A percentile compares a stretch with the other conserved stretches of the same genome.
These are phyloP conservation scores for Nyctibius bracteatus DNA, from an alignment of 2,113 vertebrate genomes.

Conservation along the genomic window DNA sequence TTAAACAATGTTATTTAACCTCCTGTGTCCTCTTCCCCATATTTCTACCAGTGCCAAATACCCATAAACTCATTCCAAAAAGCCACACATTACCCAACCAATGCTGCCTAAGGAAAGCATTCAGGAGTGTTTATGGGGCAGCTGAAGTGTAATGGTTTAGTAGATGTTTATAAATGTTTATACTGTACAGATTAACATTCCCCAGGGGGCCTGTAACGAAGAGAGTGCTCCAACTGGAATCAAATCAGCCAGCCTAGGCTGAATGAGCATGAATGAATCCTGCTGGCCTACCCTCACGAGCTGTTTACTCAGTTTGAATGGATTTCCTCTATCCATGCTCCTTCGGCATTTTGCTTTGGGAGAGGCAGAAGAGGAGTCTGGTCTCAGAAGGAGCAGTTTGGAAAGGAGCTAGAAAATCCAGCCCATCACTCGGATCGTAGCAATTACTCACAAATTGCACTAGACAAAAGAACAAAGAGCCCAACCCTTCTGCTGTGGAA, in stretches of 20 bases:
- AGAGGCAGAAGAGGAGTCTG: not conserved
- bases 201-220: constrained; percentile 70
- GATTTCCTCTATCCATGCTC: constrained; percentile 60
- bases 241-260: constrained; percentile 63
- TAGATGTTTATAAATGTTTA: constrained; percentile 76
- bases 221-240: constrained; percentile 69
- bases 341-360: constrained; percentile 41
- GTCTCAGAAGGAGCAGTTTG: not conserved
- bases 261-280: constrained; percentile 67
- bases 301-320: constrained; percentile 59
- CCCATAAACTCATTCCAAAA: constrained; percentile 44
- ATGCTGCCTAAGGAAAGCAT: constrained; percentile 61
- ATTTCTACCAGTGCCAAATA: constrained; percentile 41
- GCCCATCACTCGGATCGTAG: not conserved
- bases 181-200: constrained; percentile 75
- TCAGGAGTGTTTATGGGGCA: constrained; percentile 73
- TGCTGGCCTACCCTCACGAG: constrained; percentile 55
- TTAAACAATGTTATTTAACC: constrained; percentile 60
- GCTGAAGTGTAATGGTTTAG: constrained; percentile 75
- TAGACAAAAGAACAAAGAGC: constrained; percentile 44
- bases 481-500: constrained; percentile 12
- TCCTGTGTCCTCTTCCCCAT: constrained; percentile 7
- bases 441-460: constrained; percentile 17
- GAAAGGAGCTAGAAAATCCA: constrained; percentile 18
- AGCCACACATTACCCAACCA: constrained; percentile 45